Base-by-base conservation (phyloP, 2,797 vertebrate species). In the Enteromius anoplus region DNA sequence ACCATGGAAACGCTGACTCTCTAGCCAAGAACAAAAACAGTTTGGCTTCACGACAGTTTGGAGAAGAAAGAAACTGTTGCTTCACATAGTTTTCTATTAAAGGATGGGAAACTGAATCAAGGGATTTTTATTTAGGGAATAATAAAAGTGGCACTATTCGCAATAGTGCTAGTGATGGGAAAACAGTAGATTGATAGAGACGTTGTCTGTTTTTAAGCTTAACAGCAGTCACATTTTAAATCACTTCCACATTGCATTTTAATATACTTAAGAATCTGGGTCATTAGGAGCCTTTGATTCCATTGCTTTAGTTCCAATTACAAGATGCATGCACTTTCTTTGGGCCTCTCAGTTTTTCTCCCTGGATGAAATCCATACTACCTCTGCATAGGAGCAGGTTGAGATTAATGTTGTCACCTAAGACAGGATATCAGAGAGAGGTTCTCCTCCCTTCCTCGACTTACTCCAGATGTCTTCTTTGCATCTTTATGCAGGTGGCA, bases 1-100 rank as follows among this genome's bases (percentile, higher is more conserved):
- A 69, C 84, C 87, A 88, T 88, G 79, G 87, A 82, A 87, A 88
- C 84, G 19, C 72, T 45, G 81, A 73, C 9, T 85, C 80, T 84
- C 81, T 73, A 40, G 76, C 83, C 73, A 77, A 66, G 49, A 70
- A 76, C 62, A 69, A 77, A 83, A 66, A 69, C 80, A 55, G 47
- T 66, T 66, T 82, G 71, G 80, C 80, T 21, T 15, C 58, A 26
- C 37, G 32, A 34, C 51, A 81, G 68, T 34, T 60, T 23, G 19
- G 60, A 40, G 71, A 80, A 85, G 68, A 85, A 68, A 32, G 65
- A 64, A 45, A 64, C 37, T 42, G 51, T 37, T 73, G n/a, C 64
- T 85, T 83, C 49, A 66, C 37, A 45, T 75, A 80, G 75, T 71
- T 79, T 84, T 79, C 14, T 82, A 71, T 60, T 75, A 71, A 65